A percentile compares a stretch with the other conserved stretches of the same genome.
These are phyloP conservation scores for Trichonephila clavata DNA, from an alignment of 1,140 invertebrate species.

Conservation along the genomic window DNA sequence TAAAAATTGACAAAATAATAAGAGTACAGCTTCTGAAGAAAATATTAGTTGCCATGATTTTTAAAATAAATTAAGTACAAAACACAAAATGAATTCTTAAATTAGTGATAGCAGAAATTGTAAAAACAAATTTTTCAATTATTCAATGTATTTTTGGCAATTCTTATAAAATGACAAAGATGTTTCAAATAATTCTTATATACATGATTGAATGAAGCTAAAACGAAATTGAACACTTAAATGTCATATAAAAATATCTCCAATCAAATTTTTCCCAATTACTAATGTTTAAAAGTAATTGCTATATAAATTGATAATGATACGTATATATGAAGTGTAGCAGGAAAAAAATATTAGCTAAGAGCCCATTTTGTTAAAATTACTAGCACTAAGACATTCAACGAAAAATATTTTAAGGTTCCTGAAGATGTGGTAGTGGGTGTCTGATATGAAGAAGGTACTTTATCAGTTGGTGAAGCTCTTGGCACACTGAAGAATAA, in stretches of 20 bases:
- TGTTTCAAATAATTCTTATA: not conserved
- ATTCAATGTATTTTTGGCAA: not conserved
- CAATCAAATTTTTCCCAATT: not conserved
- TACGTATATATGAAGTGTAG: not conserved
- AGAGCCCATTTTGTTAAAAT: conserved; percentile 43
- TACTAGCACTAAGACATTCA: conserved; percentile 38
- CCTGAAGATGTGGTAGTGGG: conserved; percentile 44
- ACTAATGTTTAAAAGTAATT: not conserved
- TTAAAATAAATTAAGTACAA: not conserved
- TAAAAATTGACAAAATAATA: not conserved
- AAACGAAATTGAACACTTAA: conserved; percentile 16
- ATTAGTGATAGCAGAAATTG: not conserved
- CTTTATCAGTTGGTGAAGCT: conserved; percentile 49
- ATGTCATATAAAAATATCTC: conserved; percentile 1
- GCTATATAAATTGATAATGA: not conserved
- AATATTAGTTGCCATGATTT: not conserved
- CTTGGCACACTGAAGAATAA: conserved; percentile 74
- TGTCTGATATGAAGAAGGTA: conserved; percentile 9
- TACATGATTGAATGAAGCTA: conserved; percentile 9
- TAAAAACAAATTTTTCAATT: not conserved
- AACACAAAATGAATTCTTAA: not conserved
- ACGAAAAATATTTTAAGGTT: conserved; percentile 13
- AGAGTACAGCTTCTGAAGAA: not conserved
- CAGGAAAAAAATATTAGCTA: conserved; percentile 62
- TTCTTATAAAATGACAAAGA: not conserved